These are phyloP conservation scores for Taenioides sp. DNA, from an alignment of 2,797 vertebrate species.

Conservation along the genomic window DNA sequence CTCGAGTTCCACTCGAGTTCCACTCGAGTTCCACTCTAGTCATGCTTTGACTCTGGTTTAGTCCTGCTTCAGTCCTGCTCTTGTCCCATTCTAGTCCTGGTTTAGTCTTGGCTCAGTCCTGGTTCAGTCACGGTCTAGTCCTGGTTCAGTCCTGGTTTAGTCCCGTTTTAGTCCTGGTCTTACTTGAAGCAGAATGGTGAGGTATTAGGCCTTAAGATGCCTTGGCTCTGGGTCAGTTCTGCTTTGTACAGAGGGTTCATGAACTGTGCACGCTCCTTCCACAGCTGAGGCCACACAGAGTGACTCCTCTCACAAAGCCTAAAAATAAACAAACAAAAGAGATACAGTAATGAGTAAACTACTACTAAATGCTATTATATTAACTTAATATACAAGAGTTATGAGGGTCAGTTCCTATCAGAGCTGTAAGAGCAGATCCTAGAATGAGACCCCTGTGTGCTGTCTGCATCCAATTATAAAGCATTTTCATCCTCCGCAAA, in stretches of 20 bases:
- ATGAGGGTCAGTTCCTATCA: too few species aligned
- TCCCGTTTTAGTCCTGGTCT: conserved; percentile 35
- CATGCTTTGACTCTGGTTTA: too few species aligned
- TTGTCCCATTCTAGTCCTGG: too few species aligned
- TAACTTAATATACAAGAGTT: too few species aligned
- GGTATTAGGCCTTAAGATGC: conserved; percentile 82
- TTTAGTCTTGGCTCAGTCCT: background rate
- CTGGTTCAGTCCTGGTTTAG: background rate
- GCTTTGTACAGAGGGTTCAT: conserved; percentile 87
- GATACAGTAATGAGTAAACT: too few species aligned
- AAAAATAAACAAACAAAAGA: conserved; percentile 6
- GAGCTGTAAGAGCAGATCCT: too few species aligned
- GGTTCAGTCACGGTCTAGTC: background rate
- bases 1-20: background rate
- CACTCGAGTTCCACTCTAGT: too few species aligned
- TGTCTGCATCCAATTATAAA: too few species aligned
- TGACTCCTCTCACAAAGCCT: conserved; percentile 88
- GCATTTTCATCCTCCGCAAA: too few species aligned
- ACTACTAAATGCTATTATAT: too few species aligned
- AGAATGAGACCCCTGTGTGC: too few species aligned
- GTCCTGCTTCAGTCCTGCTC: background rate
- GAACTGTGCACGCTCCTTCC: conserved; percentile 85
- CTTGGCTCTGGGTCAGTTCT: conserved; percentile 82
- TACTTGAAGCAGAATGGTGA: conserved; percentile 93
- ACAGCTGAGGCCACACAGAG: conserved; percentile 89